A percentile compares a stretch with the other conserved stretches of the same genome.
Conservation (phyloP, 2,888 invertebrate species). For the Bhutanitis thaidina region DNA sequence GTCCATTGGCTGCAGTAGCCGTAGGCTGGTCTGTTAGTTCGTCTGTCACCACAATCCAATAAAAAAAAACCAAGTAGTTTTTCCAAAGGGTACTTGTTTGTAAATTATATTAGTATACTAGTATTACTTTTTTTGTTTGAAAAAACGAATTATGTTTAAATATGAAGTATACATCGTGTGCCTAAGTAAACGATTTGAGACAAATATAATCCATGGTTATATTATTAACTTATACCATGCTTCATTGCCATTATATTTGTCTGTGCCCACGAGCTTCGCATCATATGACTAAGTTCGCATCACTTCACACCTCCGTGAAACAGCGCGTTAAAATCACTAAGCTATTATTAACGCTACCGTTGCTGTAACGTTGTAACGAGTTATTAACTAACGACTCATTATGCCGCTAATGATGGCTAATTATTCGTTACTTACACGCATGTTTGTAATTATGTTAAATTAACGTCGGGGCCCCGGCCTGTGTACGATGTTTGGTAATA, state of each 20-base stretch:
- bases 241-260: neutral
- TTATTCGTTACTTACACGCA: slow-evolving; percentile 16
- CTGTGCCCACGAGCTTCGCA: neutral
- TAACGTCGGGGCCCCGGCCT: neutral
- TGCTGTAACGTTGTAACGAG: slow-evolving; percentile 4
- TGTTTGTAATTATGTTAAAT: slow-evolving; percentile 15
- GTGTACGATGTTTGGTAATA: slow-evolving; percentile 13
- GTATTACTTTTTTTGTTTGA: too few relatives aligned
- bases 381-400: slow-evolving; percentile 20
- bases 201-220: too few relatives aligned
- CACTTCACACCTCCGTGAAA: slow-evolving; percentile 7
- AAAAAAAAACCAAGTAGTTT: too few relatives aligned
- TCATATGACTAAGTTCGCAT: neutral
- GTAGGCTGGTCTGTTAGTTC: too few relatives aligned
- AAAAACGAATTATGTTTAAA: too few relatives aligned
- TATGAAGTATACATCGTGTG: too few relatives aligned
- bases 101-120: too few relatives aligned
- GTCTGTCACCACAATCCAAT: too few relatives aligned
- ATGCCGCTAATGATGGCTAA: slow-evolving; percentile 20
- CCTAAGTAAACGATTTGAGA: too few relatives aligned
- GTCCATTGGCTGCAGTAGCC: too few relatives aligned
- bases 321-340: neutral
- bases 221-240: too few relatives aligned
- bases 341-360: slow-evolving; percentile 13
- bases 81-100: too few relatives aligned